Conservation (phyloP, 2,888 invertebrate species). For the Pachydiplax longipennis region DNA sequence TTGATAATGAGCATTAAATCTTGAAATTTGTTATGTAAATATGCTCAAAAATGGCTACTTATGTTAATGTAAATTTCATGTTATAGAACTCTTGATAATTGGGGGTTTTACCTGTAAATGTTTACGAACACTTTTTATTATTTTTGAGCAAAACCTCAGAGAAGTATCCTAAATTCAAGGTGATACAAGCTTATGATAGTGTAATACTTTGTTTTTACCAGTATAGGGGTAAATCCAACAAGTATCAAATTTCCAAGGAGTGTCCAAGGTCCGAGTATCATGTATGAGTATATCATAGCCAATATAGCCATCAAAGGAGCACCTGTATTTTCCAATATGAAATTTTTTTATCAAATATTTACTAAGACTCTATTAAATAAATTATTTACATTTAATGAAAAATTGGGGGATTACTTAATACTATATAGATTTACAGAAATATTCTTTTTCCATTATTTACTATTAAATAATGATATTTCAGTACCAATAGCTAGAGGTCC, state of each 20-base stretch:
- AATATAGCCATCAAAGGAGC: conserved; percentile 58
- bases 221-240: conserved; percentile 59
- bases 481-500: background rate
- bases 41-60: too few species aligned
- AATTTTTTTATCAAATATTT: background rate
- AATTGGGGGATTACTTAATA: too few species aligned
- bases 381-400: too few species aligned
- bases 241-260: conserved; percentile 59
- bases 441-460: too few species aligned
- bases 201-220: conserved; percentile 57
- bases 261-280: conserved; percentile 61
- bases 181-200: conserved; percentile 53
- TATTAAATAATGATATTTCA: too few species aligned
- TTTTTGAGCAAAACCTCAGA: background rate
- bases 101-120: too few species aligned
- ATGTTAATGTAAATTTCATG: too few species aligned
- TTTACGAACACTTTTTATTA: background rate
- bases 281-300: conserved; percentile 58
- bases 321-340: conserved; percentile 52
- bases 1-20: too few species aligned
- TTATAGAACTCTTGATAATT: too few species aligned
- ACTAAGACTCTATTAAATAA: too few species aligned
- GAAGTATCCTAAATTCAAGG: background rate
- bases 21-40: too few species aligned
- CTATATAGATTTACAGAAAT: too few species aligned